These are phyloP conservation scores for Oceanodroma tethys DNA, from an alignment of 2,113 vertebrate genomes.

Conservation along the genomic window DNA sequence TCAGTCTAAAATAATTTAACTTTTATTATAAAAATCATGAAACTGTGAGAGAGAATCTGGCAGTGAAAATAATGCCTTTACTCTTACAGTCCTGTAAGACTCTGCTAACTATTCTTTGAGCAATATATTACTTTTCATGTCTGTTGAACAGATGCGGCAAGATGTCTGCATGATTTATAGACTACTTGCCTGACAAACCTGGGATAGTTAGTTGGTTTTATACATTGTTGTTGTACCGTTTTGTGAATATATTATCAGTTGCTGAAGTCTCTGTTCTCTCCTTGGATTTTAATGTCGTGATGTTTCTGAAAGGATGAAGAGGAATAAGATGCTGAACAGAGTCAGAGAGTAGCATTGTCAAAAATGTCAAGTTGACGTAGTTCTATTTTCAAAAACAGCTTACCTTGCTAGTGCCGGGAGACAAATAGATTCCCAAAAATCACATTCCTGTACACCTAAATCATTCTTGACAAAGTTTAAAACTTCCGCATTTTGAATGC, in stretches of 20 bases:
- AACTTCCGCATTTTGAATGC: neutral
- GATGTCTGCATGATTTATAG: slow-evolving; percentile 54
- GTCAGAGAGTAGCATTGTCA: neutral
- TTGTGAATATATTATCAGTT: slow-evolving; percentile 51
- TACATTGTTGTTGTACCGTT: neutral
- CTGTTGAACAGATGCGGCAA: slow-evolving; percentile 7
- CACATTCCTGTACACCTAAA: neutral
- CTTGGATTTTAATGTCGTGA: neutral
- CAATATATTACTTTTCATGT: slow-evolving; percentile 27
- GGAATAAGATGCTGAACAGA: neutral
- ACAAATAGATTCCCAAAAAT: slow-evolving; percentile 12
- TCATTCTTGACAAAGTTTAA: neutral
- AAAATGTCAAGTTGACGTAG: neutral
- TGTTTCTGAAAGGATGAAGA: neutral
- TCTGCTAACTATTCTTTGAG: slow-evolving; percentile 18
- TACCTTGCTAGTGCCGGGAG: neutral
- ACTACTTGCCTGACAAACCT: neutral
- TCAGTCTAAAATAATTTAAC: neutral
- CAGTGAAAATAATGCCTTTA: slow-evolving; percentile 44
- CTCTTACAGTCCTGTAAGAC: neutral
- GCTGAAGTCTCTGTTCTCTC: slow-evolving; percentile 15
- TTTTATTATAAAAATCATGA: slow-evolving; percentile 43
- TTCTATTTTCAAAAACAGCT: slow-evolving; percentile 6
- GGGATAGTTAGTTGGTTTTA: slow-evolving; percentile 13
- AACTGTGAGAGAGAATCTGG: slow-evolving; percentile 11